phyloP scores from a whole-genome alignment of 92 coral and sea anemone species.

The Porites divaricata region DNA sequence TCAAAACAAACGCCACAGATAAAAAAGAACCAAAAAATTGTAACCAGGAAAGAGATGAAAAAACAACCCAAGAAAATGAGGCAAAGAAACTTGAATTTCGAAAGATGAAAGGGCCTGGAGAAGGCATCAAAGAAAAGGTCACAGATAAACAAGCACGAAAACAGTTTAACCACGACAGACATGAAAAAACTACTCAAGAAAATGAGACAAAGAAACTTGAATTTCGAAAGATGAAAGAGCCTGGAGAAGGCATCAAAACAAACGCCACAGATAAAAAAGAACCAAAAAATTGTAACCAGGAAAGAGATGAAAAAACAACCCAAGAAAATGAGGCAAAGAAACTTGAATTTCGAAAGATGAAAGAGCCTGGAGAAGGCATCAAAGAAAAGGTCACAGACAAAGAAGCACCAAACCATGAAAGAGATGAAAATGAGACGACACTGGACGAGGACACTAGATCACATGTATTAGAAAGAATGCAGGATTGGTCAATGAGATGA shows the following conservation, averaged over 20 bases:
- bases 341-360: neutral
- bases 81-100: neutral
- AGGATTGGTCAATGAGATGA: no score
- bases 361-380: neutral
- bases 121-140: neutral
- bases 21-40: no score
- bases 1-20: neutral
- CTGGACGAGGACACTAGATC: neutral
- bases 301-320: neutral
- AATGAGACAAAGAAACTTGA: neutral
- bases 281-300: neutral
- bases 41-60: no score
- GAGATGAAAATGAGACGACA: neutral
- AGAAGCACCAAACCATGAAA: neutral
- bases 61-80: no score
- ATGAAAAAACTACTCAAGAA: no score
- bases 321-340: no score
- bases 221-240: neutral
- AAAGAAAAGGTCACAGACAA: neutral
- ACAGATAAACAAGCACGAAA: no score
- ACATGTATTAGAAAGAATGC: neutral
- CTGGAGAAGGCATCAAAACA: neutral
- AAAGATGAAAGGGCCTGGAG: neutral
- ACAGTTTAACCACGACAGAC: no score
- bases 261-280: neutral